Conservation (phyloP, 2,888 invertebrate species). For the Cotesia congregata region DNA sequence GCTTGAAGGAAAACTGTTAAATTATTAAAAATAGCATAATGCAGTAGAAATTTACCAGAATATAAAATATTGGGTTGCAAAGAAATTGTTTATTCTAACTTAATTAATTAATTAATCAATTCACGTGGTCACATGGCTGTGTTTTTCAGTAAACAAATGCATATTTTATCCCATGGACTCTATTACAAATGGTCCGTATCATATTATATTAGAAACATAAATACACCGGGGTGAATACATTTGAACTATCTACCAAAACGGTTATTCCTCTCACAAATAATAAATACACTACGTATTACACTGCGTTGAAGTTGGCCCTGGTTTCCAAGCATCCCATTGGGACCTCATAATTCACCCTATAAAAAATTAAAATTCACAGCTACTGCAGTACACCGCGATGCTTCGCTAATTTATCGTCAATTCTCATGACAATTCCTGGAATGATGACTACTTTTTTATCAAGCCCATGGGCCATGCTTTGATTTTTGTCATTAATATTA, state of each 20-base stretch:
- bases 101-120: too few relatives aligned
- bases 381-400: neutral
- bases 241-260: constrained; percentile 20
- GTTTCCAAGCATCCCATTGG: neutral
- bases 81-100: too few relatives aligned
- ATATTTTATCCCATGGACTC: too few relatives aligned
- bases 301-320: neutral
- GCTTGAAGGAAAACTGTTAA: too few relatives aligned
- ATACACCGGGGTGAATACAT: constrained; percentile 8
- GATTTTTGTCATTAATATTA: neutral
- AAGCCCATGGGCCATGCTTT: neutral
- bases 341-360: constrained; percentile 2
- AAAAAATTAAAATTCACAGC: constrained; percentile 7
- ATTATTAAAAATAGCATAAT: too few relatives aligned
- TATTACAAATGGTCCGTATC: neutral
- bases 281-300: neutral
- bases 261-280: constrained; percentile 11
- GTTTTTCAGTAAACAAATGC: too few relatives aligned
- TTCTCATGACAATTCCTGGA: neutral
- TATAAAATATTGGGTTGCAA: too few relatives aligned
- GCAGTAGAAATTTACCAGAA: too few relatives aligned
- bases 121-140: too few relatives aligned
- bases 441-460: neutral
- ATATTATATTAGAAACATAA: constrained; percentile 10
- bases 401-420: neutral